Percentiles rank a stretch among this genome's conserved stretches.
phyloP scores from a whole-genome alignment of 2,113 vertebrate genomes.

The Thermophis baileyi region DNA sequence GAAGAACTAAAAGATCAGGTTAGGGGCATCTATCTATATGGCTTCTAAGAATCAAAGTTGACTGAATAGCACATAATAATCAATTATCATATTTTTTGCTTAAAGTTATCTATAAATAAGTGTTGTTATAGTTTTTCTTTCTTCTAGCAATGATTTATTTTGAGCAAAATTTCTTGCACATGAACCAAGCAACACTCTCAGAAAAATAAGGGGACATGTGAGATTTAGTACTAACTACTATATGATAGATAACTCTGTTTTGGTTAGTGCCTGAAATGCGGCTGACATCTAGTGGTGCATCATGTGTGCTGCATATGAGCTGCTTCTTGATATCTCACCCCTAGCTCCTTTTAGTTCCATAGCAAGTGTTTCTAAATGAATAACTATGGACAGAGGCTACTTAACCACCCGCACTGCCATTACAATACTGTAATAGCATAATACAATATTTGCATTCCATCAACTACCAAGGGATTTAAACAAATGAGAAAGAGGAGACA shows the following conservation, averaged over 20 bases:
- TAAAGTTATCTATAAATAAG: neutral
- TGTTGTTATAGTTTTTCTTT: neutral
- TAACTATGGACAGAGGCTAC: neutral
- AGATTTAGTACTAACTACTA: neutral
- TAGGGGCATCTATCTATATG: neutral
- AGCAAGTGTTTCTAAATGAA: neutral
- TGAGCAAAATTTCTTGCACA: neutral
- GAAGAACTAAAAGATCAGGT: neutral
- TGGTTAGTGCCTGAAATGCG: constrained; percentile 15
- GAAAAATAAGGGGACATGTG: neutral
- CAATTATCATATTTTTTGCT: neutral
- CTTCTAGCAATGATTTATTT: neutral
- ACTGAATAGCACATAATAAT: neutral
- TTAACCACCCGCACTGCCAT: neutral
- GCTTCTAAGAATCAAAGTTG: neutral
- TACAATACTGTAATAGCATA: neutral
- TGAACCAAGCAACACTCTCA: neutral
- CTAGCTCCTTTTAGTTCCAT: neutral
- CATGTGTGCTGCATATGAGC: neutral
- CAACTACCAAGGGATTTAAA: constrained; percentile 1
- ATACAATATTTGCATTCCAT: constrained; percentile 12
- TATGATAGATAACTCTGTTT: neutral
- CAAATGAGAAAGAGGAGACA: neutral
- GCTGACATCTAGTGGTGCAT: constrained; percentile 53
- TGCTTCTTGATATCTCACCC: neutral